Evolutionary conservation across 2,113 vertebrate genomes (phyloP).

Genomic region (Bubo scandiacus): DNA sequence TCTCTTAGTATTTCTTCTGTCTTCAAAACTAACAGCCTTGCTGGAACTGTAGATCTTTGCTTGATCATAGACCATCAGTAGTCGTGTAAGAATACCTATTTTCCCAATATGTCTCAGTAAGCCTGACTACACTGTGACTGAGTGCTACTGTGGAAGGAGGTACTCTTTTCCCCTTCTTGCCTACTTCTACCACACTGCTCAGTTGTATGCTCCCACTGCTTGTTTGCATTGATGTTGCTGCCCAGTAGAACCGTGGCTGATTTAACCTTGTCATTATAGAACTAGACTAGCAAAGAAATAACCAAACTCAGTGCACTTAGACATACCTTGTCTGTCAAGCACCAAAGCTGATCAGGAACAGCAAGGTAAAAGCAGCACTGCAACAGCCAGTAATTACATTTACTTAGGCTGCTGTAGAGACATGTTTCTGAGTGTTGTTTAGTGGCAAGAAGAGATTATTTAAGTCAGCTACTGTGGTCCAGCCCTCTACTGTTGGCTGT

Average conservation of each 20-base stretch:
- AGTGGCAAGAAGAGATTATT: background rate
- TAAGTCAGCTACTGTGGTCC: background rate
- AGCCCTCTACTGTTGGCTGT: background rate
- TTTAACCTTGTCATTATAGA: background rate
- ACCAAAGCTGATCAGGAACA: background rate
- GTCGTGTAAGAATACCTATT: background rate
- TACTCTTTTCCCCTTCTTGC: background rate
- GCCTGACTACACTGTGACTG: background rate
- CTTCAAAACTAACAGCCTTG: background rate
- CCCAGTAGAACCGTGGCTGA: background rate
- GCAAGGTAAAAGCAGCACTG: background rate
- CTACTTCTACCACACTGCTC: background rate
- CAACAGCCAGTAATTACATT: background rate
- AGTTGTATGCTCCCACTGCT: background rate
- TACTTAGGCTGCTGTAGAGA: background rate
- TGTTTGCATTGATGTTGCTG: background rate
- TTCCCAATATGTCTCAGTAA: background rate
- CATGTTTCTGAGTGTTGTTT: background rate
- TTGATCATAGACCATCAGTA: background rate
- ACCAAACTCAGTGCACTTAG: background rate
- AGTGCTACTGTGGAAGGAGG: background rate
- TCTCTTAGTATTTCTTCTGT: background rate
- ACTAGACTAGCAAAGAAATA: background rate
- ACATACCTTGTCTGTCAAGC: background rate
- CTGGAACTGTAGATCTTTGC: background rate